Evolutionary conservation across 2,888 invertebrate species (phyloP), one percentile per base, ranked within the genome.

Genomic region (Neuroscelio doddi): DNA sequence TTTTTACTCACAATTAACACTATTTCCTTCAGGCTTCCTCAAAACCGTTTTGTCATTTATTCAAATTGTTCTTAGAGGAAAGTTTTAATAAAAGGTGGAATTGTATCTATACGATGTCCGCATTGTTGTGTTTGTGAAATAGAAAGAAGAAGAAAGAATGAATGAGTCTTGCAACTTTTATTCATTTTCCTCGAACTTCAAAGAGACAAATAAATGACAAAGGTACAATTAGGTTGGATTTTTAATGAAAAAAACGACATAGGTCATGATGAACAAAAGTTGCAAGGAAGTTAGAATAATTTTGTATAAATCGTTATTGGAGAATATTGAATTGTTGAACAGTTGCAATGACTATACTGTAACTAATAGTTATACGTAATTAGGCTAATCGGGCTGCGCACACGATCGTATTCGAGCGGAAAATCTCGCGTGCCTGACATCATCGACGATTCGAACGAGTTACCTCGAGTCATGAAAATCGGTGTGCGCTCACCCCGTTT

Each of bases 301-400:
- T n/a, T 39, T 21, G 21, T 39, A 8, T 39, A 47, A 47, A 56
- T 56, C 32, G 56, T 56, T 47, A 36, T 41, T 15, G 56, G 12
- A 39, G 47, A 56, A 34, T 56, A 47, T 47, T 47, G 26, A 39
- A 47, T 47, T 56, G 47, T 56, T 47, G 46, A 36, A 36, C 36
- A 15, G 12, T 12, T 36, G 36, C 36, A 15, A 36, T 36, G 36
- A 55, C n/a, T 55, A 30, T 46, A 55, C 15, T 21, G n/a, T 4
- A 39, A 38, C 49, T 39, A 29, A 49, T 39, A 49, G 16, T 8
- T 14, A 45, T 14, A 29, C 36, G 53, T 45, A 53, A 53, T 53
- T 46, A 45, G 29, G 38, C 45, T 46, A 45, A 46, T 34, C 26
- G 44, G 42, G 1, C 16, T 5, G 14, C 50, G 30, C 32, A 15